Evolutionary conservation across 2,888 invertebrate species (phyloP).

Genomic region (Pseudoips prasinana): DNA sequence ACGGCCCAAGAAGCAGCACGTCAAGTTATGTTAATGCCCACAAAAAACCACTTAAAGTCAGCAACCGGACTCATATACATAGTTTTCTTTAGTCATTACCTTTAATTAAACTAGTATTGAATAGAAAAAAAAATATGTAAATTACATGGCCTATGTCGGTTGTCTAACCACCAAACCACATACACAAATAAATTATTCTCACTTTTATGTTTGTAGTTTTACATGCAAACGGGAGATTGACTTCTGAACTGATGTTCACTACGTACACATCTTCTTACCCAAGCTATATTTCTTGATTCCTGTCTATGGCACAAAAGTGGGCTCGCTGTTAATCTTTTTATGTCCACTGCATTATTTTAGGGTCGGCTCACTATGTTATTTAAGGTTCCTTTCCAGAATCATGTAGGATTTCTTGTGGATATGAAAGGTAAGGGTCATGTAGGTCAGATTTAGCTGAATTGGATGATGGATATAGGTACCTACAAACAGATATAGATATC

Average conservation of each 20-base stretch:
- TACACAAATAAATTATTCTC: not conserved
- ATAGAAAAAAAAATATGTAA: too few species aligned
- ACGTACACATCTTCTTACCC: not conserved
- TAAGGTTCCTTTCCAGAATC: constrained; percentile 33
- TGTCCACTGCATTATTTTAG: constrained; percentile 64
- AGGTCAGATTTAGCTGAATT: constrained; percentile 18
- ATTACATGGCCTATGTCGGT: not conserved
- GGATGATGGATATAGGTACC: constrained; percentile 8
- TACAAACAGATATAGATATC: too few species aligned
- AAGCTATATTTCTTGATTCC: constrained; percentile 61
- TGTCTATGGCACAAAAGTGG: constrained; percentile 58
- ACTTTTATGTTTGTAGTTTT: too few species aligned
- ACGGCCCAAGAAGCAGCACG: too few species aligned
- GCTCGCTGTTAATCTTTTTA: constrained; percentile 65
- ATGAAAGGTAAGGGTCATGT: constrained; percentile 21
- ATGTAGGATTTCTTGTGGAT: constrained; percentile 20
- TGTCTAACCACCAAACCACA: not conserved
- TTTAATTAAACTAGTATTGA: too few species aligned
- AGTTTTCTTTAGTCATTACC: too few species aligned
- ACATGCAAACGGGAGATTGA: too few species aligned
- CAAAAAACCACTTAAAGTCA: too few species aligned
- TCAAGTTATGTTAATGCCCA: too few species aligned
- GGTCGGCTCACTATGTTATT: constrained; percentile 42
- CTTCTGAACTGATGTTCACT: too few species aligned
- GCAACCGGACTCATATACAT: too few species aligned